Conservation (phyloP, 2,113 vertebrate genomes). For the Tachycineta bicolor region DNA sequence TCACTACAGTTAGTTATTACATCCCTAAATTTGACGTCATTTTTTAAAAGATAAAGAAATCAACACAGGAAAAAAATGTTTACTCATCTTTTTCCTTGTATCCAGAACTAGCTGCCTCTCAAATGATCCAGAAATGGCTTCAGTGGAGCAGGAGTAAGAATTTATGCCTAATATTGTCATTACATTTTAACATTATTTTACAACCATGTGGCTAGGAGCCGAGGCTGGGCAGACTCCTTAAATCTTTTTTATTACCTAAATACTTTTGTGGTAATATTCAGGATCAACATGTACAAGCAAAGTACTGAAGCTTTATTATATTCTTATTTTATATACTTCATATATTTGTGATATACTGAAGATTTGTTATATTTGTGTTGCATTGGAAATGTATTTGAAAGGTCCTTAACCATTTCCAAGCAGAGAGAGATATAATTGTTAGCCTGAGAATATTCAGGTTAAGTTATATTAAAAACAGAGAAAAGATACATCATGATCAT, state of each 20-base stretch:
- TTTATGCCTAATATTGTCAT: constrained; percentile 27
- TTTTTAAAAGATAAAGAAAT: neutral
- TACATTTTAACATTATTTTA: constrained; percentile 16
- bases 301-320: neutral
- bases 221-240: constrained; percentile 66
- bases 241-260: constrained; percentile 10
- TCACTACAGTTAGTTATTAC: constrained; percentile 2
- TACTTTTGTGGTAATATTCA: neutral
- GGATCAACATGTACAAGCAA: neutral
- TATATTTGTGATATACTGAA: neutral
- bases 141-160: constrained; percentile 82
- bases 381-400: neutral
- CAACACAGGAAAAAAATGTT: constrained; percentile 34
- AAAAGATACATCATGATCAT: neutral
- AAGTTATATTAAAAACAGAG: neutral
- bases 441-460: neutral
- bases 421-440: neutral
- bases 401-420: neutral
- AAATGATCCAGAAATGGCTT: constrained; percentile 80
- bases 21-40: neutral
- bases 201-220: neutral
- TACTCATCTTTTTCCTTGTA: constrained; percentile 62
- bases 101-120: constrained; percentile 83
- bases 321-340: neutral
- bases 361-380: neutral